phyloP scores from a whole-genome alignment of 1,140 invertebrate genomes.

The Pomacea maculata region DNA sequence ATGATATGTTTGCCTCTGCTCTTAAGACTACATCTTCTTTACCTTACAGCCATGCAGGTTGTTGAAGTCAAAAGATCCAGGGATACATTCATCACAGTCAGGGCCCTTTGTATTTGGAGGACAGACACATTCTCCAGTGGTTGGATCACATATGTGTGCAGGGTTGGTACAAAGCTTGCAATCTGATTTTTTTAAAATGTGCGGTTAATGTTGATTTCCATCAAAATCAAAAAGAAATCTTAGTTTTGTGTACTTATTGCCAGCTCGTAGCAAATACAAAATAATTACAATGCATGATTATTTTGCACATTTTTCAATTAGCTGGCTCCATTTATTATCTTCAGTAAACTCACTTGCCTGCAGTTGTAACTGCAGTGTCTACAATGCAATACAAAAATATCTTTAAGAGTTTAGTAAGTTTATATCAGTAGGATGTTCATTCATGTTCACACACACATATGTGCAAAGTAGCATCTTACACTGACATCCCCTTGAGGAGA shows the following conservation, averaged over 20 bases:
- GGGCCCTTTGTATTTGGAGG: conserved; percentile 85
- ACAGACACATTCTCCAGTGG: conserved; percentile 78
- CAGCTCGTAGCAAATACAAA: neutral
- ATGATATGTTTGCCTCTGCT: too few species aligned
- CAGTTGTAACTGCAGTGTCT: neutral
- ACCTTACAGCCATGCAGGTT: conserved; percentile 57
- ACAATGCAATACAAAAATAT: neutral
- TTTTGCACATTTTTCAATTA: too few species aligned
- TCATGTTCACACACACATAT: conserved; percentile 55
- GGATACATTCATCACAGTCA: conserved; percentile 86
- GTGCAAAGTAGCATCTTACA: conserved; percentile 70
- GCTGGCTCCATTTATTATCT: neutral
- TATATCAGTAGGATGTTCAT: neutral
- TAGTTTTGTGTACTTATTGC: neutral
- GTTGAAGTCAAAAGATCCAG: conserved; percentile 63
- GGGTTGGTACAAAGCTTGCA: conserved; percentile 72
- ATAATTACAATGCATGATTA: neutral
- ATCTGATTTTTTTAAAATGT: conserved; percentile 64
- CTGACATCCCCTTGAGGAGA: conserved; percentile 79
- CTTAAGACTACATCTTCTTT: conserved; percentile 1
- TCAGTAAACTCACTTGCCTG: neutral
- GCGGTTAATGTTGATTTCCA: neutral
- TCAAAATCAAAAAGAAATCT: too few species aligned
- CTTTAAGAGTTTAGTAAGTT: neutral
- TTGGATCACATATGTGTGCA: conserved; percentile 61